phyloP scores from a whole-genome alignment of 92 coral and sea anemone genomes.

The Epizoanthus stellaris region DNA sequence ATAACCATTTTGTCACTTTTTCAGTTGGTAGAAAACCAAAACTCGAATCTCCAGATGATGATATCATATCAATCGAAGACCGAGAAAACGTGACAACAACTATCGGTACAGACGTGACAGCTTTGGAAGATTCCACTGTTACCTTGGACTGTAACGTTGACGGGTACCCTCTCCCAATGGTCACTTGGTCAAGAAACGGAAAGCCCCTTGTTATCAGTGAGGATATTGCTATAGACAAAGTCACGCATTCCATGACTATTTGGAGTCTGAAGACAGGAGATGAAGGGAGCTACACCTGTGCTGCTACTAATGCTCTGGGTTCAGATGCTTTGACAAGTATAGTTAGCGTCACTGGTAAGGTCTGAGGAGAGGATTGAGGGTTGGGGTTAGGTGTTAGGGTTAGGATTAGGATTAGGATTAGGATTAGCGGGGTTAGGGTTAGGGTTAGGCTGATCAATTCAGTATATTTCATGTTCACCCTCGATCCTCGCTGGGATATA shows the following conservation, averaged over 20 bases:
- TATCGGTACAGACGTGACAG: conserved; percentile 56
- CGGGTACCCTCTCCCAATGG: conserved; percentile 19
- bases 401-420: neutral
- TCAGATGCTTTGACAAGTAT: neutral
- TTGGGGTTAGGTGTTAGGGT: too few relatives aligned
- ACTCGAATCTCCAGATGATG: conserved; percentile 31
- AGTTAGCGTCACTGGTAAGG: conserved; percentile 30
- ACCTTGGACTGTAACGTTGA: conserved; percentile 15
- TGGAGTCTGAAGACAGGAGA: conserved; percentile 18
- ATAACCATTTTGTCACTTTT: too few relatives aligned
- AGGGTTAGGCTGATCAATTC: too few relatives aligned
- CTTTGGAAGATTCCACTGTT: conserved; percentile 17
- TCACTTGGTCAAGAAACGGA: conserved; percentile 4
- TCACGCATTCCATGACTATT: neutral
- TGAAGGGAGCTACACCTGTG: conserved; percentile 9
- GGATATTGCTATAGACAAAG: neutral
- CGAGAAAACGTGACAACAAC: conserved; percentile 63
- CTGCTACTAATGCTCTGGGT: conserved; percentile 25
- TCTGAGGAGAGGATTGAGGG: too few relatives aligned
- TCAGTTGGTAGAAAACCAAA: conserved; percentile 28
- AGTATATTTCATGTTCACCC: too few relatives aligned
- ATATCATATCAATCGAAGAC: conserved; percentile 15
- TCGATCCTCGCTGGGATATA: too few relatives aligned
- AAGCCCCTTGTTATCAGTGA: neutral
- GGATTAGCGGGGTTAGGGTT: neutral